Conservation (phyloP, 2,888 invertebrate genomes). For the Drosophila phalerata region DNA sequence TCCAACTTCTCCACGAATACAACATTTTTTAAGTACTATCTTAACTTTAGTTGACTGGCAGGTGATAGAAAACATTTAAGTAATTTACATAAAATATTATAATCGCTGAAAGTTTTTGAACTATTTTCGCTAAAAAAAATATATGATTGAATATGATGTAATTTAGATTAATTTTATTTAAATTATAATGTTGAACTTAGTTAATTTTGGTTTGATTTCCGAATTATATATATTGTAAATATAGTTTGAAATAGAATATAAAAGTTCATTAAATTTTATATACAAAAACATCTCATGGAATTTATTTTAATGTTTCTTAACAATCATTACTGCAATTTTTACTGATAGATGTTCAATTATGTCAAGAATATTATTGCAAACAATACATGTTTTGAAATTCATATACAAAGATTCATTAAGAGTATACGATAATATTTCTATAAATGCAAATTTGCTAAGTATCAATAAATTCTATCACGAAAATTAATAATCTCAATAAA, state of each 20-base stretch:
- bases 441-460: too few relatives aligned
- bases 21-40: constrained; percentile 6
- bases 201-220: neutral
- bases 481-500: too few relatives aligned
- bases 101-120: neutral
- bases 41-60: constrained; percentile 1
- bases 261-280: neutral
- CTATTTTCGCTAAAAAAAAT: neutral
- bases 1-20: neutral
- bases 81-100: neutral
- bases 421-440: too few relatives aligned
- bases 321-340: neutral
- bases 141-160: too few relatives aligned
- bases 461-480: too few relatives aligned
- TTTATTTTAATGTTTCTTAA: neutral
- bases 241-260: neutral
- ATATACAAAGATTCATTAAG: too few relatives aligned
- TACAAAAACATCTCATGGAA: neutral
- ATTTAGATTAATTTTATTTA: too few relatives aligned
- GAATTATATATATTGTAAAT: too few relatives aligned
- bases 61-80: constrained; percentile 21
- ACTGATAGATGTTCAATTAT: neutral
- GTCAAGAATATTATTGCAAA: too few relatives aligned
- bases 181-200: neutral
- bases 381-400: too few relatives aligned